phyloP scores from a whole-genome alignment of 2,888 invertebrate genomes.

The Epistrophe eligans region DNA sequence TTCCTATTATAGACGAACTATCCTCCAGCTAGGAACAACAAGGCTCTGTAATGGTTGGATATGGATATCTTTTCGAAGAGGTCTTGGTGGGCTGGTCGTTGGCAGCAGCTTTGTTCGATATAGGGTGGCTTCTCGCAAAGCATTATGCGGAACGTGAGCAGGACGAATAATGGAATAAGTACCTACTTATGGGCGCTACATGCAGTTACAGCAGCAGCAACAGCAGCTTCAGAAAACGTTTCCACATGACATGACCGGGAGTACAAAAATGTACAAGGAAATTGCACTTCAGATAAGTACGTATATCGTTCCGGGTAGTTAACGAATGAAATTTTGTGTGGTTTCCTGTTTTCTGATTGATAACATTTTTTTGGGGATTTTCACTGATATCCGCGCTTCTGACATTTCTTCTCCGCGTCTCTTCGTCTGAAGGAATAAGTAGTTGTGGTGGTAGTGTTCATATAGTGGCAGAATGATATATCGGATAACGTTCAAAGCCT shows the following conservation, averaged over 20 bases:
- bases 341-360: slow-evolving; percentile 78
- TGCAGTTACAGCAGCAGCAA: slow-evolving; percentile 59
- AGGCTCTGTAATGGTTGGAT: slow-evolving; percentile 28
- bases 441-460: slow-evolving; percentile 2
- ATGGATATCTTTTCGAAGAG: slow-evolving; percentile 44
- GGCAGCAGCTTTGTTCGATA: slow-evolving; percentile 55
- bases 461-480: slow-evolving; percentile 65
- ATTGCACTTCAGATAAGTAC: slow-evolving; percentile 77
- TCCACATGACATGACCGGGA: slow-evolving; percentile 73
- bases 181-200: slow-evolving; percentile 73
- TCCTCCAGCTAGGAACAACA: slow-evolving; percentile 46
- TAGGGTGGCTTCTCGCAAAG: slow-evolving; percentile 64
- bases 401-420: slow-evolving; percentile 4
- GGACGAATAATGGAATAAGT: slow-evolving; percentile 75
- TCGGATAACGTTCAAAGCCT: slow-evolving; percentile 47
- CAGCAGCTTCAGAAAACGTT: slow-evolving; percentile 44
- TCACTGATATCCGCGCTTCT: slow-evolving; percentile 24
- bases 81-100: slow-evolving; percentile 14
- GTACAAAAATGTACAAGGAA: slow-evolving; percentile 77
- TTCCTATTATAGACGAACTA: slow-evolving; percentile 45
- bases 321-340: slow-evolving; percentile 77
- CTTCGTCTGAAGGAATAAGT: neutral
- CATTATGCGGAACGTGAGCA: slow-evolving; percentile 76
- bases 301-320: slow-evolving; percentile 78
- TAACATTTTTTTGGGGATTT: slow-evolving; percentile 75